Conservation (phyloP, 2,888 invertebrate species). For the Drosophila formosana region DNA sequence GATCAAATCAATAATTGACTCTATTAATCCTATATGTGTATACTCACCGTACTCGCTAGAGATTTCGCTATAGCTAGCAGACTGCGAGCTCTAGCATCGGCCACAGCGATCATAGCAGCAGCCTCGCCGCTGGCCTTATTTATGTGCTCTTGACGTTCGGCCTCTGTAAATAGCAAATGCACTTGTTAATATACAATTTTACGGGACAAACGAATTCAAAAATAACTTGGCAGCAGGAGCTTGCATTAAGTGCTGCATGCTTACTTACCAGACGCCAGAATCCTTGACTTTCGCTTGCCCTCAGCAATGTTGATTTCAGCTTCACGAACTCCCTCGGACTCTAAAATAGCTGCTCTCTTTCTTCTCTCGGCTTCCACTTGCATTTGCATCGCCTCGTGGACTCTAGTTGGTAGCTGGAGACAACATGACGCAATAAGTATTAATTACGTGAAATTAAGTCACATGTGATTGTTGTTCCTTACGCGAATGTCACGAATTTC, state of each 20-base stretch:
- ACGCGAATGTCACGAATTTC: slow-evolving; percentile 91
- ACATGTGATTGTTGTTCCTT: slow-evolving; percentile 30
- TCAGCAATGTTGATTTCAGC: slow-evolving; percentile 99
- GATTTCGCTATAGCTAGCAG: slow-evolving; percentile 91
- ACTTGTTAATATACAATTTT: neutral
- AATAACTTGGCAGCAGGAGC: neutral
- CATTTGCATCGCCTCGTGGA: slow-evolving; percentile 99
- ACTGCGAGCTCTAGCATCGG: slow-evolving; percentile 95
- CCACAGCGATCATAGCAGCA: slow-evolving; percentile 94
- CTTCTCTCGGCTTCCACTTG: slow-evolving; percentile 99
- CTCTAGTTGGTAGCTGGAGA: slow-evolving; percentile 93
- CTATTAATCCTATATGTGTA: neutral
- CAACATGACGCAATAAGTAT: slow-evolving; percentile 35
- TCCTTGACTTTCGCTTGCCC: slow-evolving; percentile 95
- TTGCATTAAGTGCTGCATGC: too few species aligned
- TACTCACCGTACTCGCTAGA: slow-evolving; percentile 74
- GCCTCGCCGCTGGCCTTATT: slow-evolving; percentile 97
- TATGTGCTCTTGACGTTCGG: slow-evolving; percentile 96
- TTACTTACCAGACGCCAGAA: slow-evolving; percentile 92
- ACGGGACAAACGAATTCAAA: too few species aligned
- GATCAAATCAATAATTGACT: neutral
- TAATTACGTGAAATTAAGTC: neutral
- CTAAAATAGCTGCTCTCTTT: slow-evolving; percentile 97
- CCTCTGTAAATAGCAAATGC: slow-evolving; percentile 88
- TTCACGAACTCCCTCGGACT: slow-evolving; percentile 96